These are phyloP conservation scores for Drosophila ezoana DNA, from an alignment of 2,888 invertebrate species.

Conservation along the genomic window DNA sequence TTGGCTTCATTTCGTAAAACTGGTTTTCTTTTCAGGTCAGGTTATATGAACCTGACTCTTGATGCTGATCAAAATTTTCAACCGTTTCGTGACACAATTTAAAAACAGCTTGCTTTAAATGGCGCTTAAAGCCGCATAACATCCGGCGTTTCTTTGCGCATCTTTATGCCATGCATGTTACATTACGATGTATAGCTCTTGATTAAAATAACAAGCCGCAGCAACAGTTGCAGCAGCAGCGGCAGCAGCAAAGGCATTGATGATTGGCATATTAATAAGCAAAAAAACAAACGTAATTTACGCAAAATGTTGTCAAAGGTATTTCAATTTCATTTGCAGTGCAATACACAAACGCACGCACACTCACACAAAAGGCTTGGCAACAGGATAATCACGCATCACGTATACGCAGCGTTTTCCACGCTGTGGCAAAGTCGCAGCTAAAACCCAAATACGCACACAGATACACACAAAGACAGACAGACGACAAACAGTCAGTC, in stretches of 20 bases:
- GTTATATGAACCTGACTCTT: too few species aligned
- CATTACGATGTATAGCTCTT: constrained; percentile 13
- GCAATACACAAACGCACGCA: constrained; percentile 1
- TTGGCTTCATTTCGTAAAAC: too few species aligned
- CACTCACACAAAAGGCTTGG: constrained; percentile 24
- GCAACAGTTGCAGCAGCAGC: constrained; percentile 5
- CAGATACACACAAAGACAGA: constrained; percentile 17
- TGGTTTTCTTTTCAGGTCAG: too few species aligned
- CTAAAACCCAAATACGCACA: constrained; percentile 26
- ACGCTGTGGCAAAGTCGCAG: constrained; percentile 23
- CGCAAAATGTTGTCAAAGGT: constrained; percentile 62
- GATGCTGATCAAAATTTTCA: too few species aligned
- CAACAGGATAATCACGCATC: constrained; percentile 72
- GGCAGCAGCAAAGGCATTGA: background rate
- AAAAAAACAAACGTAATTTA: constrained; percentile 47
- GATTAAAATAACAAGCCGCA: constrained; percentile 38
- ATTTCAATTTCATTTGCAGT: constrained; percentile 57
- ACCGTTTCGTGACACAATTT: background rate
- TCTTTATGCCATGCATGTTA: background rate
- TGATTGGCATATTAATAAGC: constrained; percentile 40
- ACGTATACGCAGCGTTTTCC: constrained; percentile 62
- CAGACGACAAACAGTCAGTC: background rate
- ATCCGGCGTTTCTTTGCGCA: background rate
- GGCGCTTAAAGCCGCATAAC: constrained; percentile 10
- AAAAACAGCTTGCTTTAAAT: constrained; percentile 31